Percentiles rank a stretch among this genome's conserved stretches.
phyloP scores from a whole-genome alignment of 2,888 invertebrate species.

The Scotopteryx bipunctaria region DNA sequence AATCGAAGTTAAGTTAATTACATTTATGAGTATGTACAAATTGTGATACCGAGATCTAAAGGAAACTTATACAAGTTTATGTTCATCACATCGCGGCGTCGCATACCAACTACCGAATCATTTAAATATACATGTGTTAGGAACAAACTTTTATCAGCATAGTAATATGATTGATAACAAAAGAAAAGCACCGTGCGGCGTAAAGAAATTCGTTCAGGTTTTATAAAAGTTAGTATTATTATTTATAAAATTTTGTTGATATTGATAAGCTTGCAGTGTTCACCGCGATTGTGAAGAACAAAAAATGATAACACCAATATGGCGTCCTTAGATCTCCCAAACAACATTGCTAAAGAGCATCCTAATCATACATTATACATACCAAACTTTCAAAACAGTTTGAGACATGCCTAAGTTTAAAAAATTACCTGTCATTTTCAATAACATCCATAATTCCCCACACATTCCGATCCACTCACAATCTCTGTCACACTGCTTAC shows the following conservation, averaged over 20 bases:
- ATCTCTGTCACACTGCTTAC: conserved; percentile 68
- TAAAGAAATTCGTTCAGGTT: too few species aligned
- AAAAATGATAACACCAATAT: conserved; percentile 73
- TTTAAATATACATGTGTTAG: background rate
- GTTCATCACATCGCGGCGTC: conserved; percentile 59
- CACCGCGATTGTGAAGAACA: conserved; percentile 61
- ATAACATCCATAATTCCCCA: conserved; percentile 46
- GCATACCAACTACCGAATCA: background rate
- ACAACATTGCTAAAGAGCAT: conserved; percentile 62
- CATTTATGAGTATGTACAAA: conserved; percentile 70
- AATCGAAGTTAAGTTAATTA: conserved; percentile 66
- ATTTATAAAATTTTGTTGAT: background rate
- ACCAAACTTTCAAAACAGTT: conserved; percentile 68
- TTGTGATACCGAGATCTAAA: conserved; percentile 68
- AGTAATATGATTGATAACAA: too few species aligned
- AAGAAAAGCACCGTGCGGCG: too few species aligned
- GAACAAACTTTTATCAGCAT: background rate
- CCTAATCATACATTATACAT: conserved; percentile 71
- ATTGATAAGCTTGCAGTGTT: background rate
- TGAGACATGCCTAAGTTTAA: conserved; percentile 72
- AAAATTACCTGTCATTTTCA: conserved; percentile 68
- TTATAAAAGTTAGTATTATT: too few species aligned
- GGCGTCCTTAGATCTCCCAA: conserved; percentile 72
- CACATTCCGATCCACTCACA: conserved; percentile 45
- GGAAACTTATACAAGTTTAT: conserved; percentile 56